Percentiles rank a stretch among this genome's conserved stretches.
These are phyloP conservation scores for Idaea straminata DNA, from an alignment of 2,888 invertebrate species.

Conservation along the genomic window DNA sequence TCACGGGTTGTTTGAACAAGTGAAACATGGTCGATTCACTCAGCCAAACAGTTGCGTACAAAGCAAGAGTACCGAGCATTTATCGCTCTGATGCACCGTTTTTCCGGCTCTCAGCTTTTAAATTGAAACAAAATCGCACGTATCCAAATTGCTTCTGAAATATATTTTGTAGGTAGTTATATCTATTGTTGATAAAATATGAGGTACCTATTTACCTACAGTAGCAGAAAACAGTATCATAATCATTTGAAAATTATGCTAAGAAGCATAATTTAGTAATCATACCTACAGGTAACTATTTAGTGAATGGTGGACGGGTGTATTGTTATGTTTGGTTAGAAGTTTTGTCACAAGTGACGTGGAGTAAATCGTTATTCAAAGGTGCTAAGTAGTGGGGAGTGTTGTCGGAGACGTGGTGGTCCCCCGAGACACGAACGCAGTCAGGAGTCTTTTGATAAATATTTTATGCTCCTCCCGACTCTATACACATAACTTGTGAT, in stretches of 20 bases:
- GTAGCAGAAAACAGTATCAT: no score
- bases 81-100: conserved; percentile 60
- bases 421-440: conserved; percentile 54
- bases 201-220: no score
- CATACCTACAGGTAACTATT: neutral
- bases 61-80: conserved; percentile 60
- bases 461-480: conserved; percentile 70
- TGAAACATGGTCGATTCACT: conserved; percentile 44
- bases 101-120: conserved; percentile 64
- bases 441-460: conserved; percentile 76
- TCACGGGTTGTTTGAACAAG: conserved; percentile 38
- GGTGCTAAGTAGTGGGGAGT: conserved; percentile 63
- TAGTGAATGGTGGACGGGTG: neutral
- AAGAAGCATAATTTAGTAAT: neutral
- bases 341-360: conserved; percentile 35
- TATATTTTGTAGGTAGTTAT: neutral
- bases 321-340: conserved; percentile 16
- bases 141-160: conserved; percentile 38
- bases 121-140: conserved; percentile 61
- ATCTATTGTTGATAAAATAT: no score
- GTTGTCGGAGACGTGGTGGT: conserved; percentile 37
- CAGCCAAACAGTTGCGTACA: conserved; percentile 58
- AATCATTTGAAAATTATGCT: no score
- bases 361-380: conserved; percentile 51
- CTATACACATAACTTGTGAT: conserved; percentile 54